Evolutionary conservation across 2,113 vertebrate genomes (phyloP), one percentile per base, ranked within the genome.

Genomic region (Mastomys natalensis): DNA sequence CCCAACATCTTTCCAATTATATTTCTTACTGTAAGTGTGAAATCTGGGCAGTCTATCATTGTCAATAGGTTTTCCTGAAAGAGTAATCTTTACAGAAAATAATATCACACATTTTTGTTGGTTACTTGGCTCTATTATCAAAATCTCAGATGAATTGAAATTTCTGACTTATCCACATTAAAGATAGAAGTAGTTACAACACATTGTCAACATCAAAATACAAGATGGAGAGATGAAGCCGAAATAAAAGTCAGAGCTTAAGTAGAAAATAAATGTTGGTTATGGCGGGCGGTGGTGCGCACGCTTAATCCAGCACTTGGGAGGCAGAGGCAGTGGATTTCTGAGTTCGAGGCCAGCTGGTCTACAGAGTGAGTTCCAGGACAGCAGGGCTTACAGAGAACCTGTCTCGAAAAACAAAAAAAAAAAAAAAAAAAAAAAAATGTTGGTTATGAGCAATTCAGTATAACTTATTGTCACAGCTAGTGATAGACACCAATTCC

Each of bases 11-110:
- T 89, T 96, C 89, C 48, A 78, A 92, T 80, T 97, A 80, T 81
- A 48, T 95, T 97, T 62, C 89, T 73, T 48, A 72, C 53, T 93
- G 51, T 64, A 94, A 64, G 16, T 87, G 80, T 82, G 64, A 96
- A 97, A 90, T 64, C 68, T 40, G 60, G 34, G 45, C 55, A 95
- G 24, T 97, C 97, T 92, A 92, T 97, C 95, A 97, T 64, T 94
- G 95, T 95, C 94, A 80, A 7, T 87, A 53, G 72, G 19, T 87
- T 95, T 93, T 89, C 80, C n/a, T 81, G n/a, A 62, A 62, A 96
- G 91, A 94, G 45, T 53, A 95, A 88, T 96, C 72, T 90, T 97
- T 91, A 55, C 26, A 62, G 64, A 97, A 97, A 97, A 91, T 90
- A 96, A 76, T 96, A 91, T 89, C 66, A 90, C 31, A 92, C 26